These are phyloP conservation scores for Meta bourneti DNA, from an alignment of 2,888 invertebrate genomes.

Conservation along the genomic window DNA sequence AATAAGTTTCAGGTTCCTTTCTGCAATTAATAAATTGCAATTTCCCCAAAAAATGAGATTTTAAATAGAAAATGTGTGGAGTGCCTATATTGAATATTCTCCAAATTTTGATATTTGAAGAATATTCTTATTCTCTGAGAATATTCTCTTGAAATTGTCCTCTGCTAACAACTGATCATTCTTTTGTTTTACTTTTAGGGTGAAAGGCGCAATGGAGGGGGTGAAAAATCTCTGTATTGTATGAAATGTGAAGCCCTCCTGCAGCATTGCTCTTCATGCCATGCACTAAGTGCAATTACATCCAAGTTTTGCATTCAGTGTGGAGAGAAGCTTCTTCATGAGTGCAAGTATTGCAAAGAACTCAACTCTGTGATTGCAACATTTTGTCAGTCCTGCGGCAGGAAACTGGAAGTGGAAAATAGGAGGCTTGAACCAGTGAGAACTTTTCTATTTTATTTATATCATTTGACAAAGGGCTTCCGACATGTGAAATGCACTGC, in stretches of 20 bases:
- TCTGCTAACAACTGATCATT: background rate
- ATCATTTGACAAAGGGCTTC: no score
- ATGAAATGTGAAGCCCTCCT: conserved; percentile 40
- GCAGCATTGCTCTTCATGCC: conserved; percentile 38
- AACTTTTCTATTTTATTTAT: background rate
- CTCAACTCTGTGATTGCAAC: conserved; percentile 20
- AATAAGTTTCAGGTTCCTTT: no score
- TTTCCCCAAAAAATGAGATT: no score
- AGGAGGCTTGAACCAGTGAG: background rate
- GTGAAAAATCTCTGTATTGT: conserved; percentile 6
- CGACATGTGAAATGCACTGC: no score
- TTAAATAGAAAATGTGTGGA: no score
- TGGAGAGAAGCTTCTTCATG: conserved; percentile 39
- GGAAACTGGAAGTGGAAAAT: conserved; percentile 20
- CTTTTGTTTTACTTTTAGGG: conserved; percentile 5
- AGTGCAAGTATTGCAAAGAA: conserved; percentile 41
- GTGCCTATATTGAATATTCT: no score
- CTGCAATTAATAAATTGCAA: no score
- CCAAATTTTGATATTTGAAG: background rate
- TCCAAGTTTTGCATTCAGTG: conserved; percentile 60
- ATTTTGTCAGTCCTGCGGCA: conserved; percentile 69
- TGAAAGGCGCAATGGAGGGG: background rate
- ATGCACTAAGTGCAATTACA: conserved; percentile 27
- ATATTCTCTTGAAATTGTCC: background rate
- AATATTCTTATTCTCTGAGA: no score